These are phyloP conservation scores for Teleogryllus occipitalis DNA, from an alignment of 1,140 invertebrate species.

Conservation along the genomic window DNA sequence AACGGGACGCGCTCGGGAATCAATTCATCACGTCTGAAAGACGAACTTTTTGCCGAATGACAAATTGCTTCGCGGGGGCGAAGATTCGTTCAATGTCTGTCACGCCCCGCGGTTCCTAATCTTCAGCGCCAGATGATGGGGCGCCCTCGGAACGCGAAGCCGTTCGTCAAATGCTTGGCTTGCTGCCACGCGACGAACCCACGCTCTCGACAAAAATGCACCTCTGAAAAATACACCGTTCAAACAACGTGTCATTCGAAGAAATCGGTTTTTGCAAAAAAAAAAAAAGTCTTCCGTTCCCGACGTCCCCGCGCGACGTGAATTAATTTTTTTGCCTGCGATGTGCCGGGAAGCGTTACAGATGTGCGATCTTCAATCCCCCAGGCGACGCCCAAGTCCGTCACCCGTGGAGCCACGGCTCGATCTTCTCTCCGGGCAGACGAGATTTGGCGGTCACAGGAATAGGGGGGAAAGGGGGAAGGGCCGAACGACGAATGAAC, in stretches of 20 bases:
- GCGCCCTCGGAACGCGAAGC: not conserved
- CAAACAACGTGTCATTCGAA: not conserved
- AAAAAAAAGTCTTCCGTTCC: too few relatives aligned
- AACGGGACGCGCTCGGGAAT: not conserved
- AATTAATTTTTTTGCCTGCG: too few relatives aligned
- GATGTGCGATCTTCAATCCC: too few relatives aligned
- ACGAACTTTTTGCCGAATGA: not conserved
- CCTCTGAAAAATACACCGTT: not conserved
- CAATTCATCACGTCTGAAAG: not conserved
- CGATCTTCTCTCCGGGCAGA: too few relatives aligned
- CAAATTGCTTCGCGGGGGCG: not conserved
- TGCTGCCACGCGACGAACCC: not conserved
- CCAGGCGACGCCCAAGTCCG: too few relatives aligned
- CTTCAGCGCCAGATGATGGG: not conserved
- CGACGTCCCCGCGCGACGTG: too few relatives aligned
- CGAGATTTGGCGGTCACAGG: too few relatives aligned
- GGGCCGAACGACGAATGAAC: too few relatives aligned
- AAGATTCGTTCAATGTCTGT: not conserved
- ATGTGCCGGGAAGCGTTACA: too few relatives aligned
- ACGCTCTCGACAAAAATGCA: not conserved
- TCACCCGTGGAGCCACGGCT: too few relatives aligned
- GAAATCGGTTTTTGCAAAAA: not conserved
- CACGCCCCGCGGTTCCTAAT: not conserved
- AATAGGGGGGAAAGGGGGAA: too few relatives aligned
- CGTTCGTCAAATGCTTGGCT: not conserved